A percentile compares a stretch with the other conserved stretches of the same genome.
phyloP scores from a whole-genome alignment of 2,888 invertebrate species.

The Malachius bipustulatus region DNA sequence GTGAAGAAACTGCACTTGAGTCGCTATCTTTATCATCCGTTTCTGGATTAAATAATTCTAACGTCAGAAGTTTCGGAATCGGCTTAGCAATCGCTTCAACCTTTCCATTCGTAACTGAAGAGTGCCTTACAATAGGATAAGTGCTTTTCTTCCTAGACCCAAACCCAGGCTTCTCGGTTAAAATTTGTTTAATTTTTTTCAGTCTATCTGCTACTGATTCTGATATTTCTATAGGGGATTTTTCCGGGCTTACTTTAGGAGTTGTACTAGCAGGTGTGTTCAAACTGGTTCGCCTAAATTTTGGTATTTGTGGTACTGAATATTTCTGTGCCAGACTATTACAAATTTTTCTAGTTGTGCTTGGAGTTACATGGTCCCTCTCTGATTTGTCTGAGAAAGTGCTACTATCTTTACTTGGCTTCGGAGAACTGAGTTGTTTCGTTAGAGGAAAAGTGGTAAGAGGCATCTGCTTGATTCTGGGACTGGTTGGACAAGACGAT shows the following conservation, averaged over 20 bases:
- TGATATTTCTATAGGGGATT: constrained; percentile 19
- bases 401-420: constrained; percentile 34
- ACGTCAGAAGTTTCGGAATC: constrained; percentile 61
- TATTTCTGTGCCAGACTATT: constrained; percentile 33
- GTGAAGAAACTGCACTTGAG: constrained; percentile 76
- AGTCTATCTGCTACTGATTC: constrained; percentile 46
- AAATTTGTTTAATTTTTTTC: constrained; percentile 57
- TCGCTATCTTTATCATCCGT: constrained; percentile 85
- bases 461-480: constrained; percentile 51
- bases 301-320: constrained; percentile 33
- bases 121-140: constrained; percentile 61
- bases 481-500: constrained; percentile 54
- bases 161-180: constrained; percentile 57
- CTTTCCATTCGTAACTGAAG: constrained; percentile 44
- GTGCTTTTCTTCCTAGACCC: constrained; percentile 43
- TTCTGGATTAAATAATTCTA: constrained; percentile 82
- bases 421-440: constrained; percentile 48
- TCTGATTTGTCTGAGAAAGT: constrained; percentile 36
- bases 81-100: constrained; percentile 51
- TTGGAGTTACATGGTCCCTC: constrained; percentile 24
- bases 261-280: constrained; percentile 21
- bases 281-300: constrained; percentile 29
- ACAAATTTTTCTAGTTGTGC: constrained; percentile 16
- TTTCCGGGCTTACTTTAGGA: constrained; percentile 17
- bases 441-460: constrained; percentile 44